phyloP scores from a whole-genome alignment of 1,140 invertebrate species.

The Holotrichia oblita region DNA sequence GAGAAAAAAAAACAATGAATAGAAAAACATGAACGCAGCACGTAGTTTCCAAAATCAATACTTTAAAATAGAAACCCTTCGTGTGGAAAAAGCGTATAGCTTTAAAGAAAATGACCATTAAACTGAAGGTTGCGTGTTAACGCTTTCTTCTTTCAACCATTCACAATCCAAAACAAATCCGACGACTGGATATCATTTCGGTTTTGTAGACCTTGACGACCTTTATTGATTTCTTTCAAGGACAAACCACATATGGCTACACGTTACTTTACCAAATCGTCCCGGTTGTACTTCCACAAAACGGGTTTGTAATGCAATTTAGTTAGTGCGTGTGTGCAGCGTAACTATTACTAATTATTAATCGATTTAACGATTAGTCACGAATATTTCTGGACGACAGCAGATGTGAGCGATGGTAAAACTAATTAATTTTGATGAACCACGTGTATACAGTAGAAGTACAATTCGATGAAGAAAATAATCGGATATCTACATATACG shows the following conservation, averaged over 20 bases:
- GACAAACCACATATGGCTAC: not conserved
- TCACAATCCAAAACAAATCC: no score
- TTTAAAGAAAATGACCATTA: no score
- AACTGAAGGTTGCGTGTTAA: no score
- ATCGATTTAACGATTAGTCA: slow-evolving; percentile 8
- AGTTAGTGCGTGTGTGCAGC: not conserved
- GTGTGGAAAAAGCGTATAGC: no score
- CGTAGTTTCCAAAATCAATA: no score
- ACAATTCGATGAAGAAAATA: no score
- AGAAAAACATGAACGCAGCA: no score
- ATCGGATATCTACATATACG: no score
- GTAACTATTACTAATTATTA: not conserved
- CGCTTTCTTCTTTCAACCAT: no score
- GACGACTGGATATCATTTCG: no score
- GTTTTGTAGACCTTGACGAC: not conserved
- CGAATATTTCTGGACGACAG: not conserved
- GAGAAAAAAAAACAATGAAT: no score
- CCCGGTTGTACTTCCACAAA: slow-evolving; percentile 6
- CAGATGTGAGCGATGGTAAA: not conserved
- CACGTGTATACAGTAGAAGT: not conserved
- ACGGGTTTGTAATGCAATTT: not conserved
- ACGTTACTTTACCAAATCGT: not conserved
- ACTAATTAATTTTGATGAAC: not conserved
- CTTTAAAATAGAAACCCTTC: no score
- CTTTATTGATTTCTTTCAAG: slow-evolving; percentile 17